Evolutionary conservation across 2,113 vertebrate species (phyloP).

Genomic region (Danio rerio): DNA sequence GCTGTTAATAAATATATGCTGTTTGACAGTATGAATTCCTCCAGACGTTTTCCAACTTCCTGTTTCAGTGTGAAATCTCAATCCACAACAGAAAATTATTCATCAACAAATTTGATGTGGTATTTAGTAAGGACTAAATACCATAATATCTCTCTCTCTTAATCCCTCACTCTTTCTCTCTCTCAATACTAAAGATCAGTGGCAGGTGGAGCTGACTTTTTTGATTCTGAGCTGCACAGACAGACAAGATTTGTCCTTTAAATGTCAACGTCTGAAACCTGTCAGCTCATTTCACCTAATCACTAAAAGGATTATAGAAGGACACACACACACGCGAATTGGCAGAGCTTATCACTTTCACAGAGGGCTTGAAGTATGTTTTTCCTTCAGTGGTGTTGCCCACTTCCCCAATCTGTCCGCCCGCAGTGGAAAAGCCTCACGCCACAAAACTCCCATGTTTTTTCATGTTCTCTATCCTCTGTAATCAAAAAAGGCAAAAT

Average conservation of each 20-base stretch:
- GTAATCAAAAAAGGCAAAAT: constrained; percentile 51
- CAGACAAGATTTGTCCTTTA: constrained; percentile 50
- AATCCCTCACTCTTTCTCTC: too few species aligned
- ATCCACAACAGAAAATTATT: not conserved
- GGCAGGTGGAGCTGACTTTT: not conserved
- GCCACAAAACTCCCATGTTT: constrained; percentile 44
- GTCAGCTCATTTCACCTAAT: constrained; percentile 21
- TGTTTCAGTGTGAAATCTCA: not conserved
- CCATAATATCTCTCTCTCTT: too few species aligned
- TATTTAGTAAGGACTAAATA: not conserved
- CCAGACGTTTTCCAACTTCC: too few species aligned
- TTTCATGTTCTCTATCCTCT: constrained; percentile 69
- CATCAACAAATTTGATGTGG: not conserved
- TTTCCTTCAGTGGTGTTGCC: constrained; percentile 55
- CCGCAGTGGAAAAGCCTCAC: constrained; percentile 59
- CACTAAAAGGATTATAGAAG: constrained; percentile 19
- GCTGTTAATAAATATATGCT: too few species aligned
- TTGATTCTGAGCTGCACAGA: constrained; percentile 1
- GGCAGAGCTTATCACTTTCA: constrained; percentile 50
- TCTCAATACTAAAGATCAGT: constrained; percentile 9
- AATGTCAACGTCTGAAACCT: constrained; percentile 45
- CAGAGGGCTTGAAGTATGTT: constrained; percentile 8
- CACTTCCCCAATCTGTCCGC: constrained; percentile 32
- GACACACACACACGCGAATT: not conserved
- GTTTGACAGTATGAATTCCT: too few species aligned